Percentiles rank a stretch among this genome's conserved stretches.
Evolutionary conservation across 2,888 invertebrate genomes (phyloP).

Genomic region (Melieria omissa): DNA sequence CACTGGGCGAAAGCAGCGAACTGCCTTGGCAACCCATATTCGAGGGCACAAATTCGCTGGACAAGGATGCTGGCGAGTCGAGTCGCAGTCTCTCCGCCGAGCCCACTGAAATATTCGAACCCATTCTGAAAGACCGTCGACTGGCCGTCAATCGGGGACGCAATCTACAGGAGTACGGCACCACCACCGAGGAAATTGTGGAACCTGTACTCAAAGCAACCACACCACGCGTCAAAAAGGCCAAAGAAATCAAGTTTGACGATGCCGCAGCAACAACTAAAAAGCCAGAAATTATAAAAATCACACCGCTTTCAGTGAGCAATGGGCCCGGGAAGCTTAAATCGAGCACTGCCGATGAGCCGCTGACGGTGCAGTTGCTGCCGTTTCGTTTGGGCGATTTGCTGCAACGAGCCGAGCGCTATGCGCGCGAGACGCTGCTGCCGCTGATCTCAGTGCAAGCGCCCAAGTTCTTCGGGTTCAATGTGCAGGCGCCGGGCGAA

Average conservation of each 20-base stretch:
- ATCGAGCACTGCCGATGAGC: conserved; percentile 34
- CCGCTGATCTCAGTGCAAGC: conserved; percentile 84
- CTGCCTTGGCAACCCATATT: conserved; percentile 70
- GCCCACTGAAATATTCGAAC: conserved; percentile 70
- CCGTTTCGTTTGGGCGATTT: conserved; percentile 82
- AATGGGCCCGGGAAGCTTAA: conserved; percentile 46
- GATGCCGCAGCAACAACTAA: conserved; percentile 32
- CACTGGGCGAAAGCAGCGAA: conserved; percentile 58
- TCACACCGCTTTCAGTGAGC: conserved; percentile 64
- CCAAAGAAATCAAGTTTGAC: conserved; percentile 54
- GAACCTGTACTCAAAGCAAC: conserved; percentile 79
- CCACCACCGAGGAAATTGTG: conserved; percentile 72
- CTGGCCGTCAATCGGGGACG: conserved; percentile 56
- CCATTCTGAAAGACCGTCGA: conserved; percentile 64
- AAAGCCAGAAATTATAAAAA: conserved; percentile 57
- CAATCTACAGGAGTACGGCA: conserved; percentile 53
- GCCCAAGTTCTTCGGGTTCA: conserved; percentile 75
- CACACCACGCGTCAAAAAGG: conserved; percentile 67
- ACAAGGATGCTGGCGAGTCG: conserved; percentile 61
- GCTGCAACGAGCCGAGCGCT: conserved; percentile 83
- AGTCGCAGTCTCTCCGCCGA: conserved; percentile 60
- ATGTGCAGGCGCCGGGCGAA: conserved; percentile 54
- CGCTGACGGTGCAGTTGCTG: conserved; percentile 74
- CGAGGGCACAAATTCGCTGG: conserved; percentile 67
- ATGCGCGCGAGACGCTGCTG: conserved; percentile 80